These are phyloP conservation scores for Karalla daura DNA, from an alignment of 2,797 vertebrate species.

Conservation along the genomic window DNA sequence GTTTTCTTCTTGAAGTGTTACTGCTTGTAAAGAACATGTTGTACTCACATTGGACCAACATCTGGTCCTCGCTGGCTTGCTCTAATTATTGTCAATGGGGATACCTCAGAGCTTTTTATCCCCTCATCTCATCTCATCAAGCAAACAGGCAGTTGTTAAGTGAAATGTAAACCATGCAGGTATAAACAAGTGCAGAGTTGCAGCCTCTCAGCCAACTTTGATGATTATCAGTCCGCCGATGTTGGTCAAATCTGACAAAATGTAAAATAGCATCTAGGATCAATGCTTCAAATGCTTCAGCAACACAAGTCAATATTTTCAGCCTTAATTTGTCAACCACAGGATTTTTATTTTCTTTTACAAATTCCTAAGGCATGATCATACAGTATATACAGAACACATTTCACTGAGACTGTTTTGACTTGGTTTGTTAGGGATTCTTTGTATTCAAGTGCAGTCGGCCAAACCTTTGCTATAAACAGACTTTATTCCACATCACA, in stretches of 20 bases:
- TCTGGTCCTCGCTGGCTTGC: conserved; percentile 26
- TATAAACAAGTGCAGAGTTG: conserved; percentile 9
- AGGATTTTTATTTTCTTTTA: conserved; percentile 2
- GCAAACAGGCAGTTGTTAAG: background rate
- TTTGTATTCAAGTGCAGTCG: conserved; percentile 62
- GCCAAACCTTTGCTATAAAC: conserved; percentile 83
- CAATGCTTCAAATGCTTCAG: conserved; percentile 5
- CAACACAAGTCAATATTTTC: background rate
- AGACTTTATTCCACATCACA: conserved; percentile 89
- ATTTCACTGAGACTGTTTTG: conserved; percentile 15
- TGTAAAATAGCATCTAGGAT: background rate
- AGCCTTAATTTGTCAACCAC: conserved; percentile 14
- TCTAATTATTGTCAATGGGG: conserved; percentile 15
- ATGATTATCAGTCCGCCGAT: conserved; percentile 15
- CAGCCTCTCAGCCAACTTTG: background rate
- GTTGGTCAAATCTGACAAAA: conserved; percentile 3
- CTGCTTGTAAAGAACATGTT: conserved; percentile 16
- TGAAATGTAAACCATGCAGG: conserved; percentile 5
- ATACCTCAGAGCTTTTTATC: conserved; percentile 8
- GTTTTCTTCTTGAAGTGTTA: conserved; percentile 10
- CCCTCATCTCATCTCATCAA: conserved; percentile 5
- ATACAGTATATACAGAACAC: background rate
- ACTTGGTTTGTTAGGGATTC: conserved; percentile 42
- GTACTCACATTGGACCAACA: conserved; percentile 28
- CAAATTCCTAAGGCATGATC: conserved; percentile 22